Conservation (phyloP, 2,797 vertebrate genomes). For the Anniella stebbinsi region DNA sequence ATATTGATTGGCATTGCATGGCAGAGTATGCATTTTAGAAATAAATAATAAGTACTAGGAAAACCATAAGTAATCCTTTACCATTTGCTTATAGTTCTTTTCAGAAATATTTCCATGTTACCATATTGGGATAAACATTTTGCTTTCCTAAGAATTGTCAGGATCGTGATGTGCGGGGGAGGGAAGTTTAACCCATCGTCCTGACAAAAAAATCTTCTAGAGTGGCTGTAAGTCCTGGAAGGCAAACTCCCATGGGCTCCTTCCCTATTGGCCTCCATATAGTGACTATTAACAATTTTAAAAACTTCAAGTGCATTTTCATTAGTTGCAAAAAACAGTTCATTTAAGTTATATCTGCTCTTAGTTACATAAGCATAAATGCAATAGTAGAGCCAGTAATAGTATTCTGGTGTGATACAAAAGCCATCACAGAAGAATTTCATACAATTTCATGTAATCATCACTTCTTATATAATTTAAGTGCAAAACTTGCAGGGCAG, state of each 20-base stretch:
- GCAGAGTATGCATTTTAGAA: background rate
- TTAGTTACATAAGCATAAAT: slow-evolving; percentile 41
- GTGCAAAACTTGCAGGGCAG: slow-evolving; percentile 23
- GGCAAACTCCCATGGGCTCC: background rate
- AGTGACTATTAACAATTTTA: too few species aligned
- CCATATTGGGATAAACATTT: slow-evolving; percentile 20
- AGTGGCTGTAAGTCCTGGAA: background rate
- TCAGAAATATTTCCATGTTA: slow-evolving; percentile 33
- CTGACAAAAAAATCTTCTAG: background rate
- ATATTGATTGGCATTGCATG: background rate
- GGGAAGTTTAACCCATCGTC: background rate
- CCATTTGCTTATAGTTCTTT: background rate
- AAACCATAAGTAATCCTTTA: background rate
- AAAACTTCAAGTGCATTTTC: background rate
- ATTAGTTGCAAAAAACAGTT: background rate
- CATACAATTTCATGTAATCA: slow-evolving; percentile 38
- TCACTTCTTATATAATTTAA: background rate
- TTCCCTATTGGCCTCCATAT: background rate
- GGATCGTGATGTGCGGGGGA: too few species aligned
- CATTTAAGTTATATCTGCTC: background rate
- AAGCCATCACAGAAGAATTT: slow-evolving; percentile 29
- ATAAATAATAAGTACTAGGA: background rate
- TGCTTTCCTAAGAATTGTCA: background rate
- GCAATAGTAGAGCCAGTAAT: background rate
- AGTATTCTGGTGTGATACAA: slow-evolving; percentile 28